Evolutionary conservation across 2,113 vertebrate species (phyloP).

Genomic region (Bambusicola thoracicus): DNA sequence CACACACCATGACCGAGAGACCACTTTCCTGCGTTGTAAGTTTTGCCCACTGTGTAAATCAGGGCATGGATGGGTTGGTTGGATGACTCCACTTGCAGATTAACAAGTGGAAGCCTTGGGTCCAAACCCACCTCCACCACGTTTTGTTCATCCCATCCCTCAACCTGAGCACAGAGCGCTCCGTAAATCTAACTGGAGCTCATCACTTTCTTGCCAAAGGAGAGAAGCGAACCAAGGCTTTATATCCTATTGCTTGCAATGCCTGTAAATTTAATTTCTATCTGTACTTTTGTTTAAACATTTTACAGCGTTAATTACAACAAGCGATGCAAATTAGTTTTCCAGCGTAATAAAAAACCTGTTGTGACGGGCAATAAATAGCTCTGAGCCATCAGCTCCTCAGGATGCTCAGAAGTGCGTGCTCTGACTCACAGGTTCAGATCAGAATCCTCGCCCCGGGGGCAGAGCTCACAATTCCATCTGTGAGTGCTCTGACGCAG

Average conservation of each 20-base stretch:
- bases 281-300: constrained; percentile 60
- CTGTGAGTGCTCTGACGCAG: not conserved
- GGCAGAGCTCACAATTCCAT: not conserved
- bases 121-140: not conserved
- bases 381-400: constrained; percentile 28
- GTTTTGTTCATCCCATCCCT: constrained; percentile 51
- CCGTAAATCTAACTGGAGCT: constrained; percentile 59
- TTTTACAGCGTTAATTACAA: constrained; percentile 57
- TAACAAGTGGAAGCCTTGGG: not conserved
- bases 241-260: constrained; percentile 43
- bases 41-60: not conserved
- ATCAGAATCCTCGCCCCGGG: constrained; percentile 10
- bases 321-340: constrained; percentile 54
- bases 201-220: constrained; percentile 66
- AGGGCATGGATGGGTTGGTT: not conserved
- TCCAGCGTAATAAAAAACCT: constrained; percentile 40
- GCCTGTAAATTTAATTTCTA: constrained; percentile 61
- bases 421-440: constrained; percentile 45
- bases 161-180: constrained; percentile 13
- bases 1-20: constrained; percentile 40
- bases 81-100: constrained; percentile 10
- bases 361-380: constrained; percentile 45
- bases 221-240: constrained; percentile 62
- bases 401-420: not conserved
- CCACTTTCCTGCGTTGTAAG: not conserved